Evolutionary conservation across 2,888 invertebrate species (phyloP), one percentile per base, ranked within the genome.

Genomic region (Mythimna albipuncta): DNA sequence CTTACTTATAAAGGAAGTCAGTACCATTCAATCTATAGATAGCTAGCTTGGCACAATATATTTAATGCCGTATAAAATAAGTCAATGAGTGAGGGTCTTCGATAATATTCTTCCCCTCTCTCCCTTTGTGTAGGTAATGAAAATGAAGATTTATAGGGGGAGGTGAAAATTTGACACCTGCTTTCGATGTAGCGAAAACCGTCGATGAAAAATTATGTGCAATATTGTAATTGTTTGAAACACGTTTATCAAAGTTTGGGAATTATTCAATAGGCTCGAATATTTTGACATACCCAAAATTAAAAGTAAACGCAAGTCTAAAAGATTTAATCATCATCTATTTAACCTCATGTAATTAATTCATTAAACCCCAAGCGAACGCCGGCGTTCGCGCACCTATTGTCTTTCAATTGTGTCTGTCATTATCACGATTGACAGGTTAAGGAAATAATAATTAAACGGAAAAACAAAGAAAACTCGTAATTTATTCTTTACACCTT

Each of bases 121-220:
- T 79, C 71, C 75, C 83, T 81, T 79, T 76, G 80, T 81, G 78
- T 79, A 71, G 71, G 69, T 81, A 86, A 85, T 85, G 83, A 86
- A 87, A 88, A 86, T 87, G 85, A 84, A 87, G 85, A 87, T 87
- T 84, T 87, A 88, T 85, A 75, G 75, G 75, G 72, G 82, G 76
- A 76, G 77, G 81, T 67, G 72, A 71, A 84, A 76, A 75, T 76
- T 84, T 86, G 74, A 84, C 85, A 86, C 86, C 83, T 81, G 75
- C 79, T 77, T 78, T 79, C 74, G 57, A 54, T 75, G 71, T 73
- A 79, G 63, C 75, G 41, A 71, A 78, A 73, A 77, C 64, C 57
- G 38, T 67, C 32, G 66, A 80, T 77, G 76, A 82, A 86, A 82
- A 84, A 86, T 86, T 80, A 74, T 76, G 73, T 72, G 62, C 71